Percentiles rank a stretch among this genome's conserved stretches.
These are phyloP conservation scores for Phalloptychus januarius DNA, from an alignment of 2,797 vertebrate genomes.

Conservation along the genomic window DNA sequence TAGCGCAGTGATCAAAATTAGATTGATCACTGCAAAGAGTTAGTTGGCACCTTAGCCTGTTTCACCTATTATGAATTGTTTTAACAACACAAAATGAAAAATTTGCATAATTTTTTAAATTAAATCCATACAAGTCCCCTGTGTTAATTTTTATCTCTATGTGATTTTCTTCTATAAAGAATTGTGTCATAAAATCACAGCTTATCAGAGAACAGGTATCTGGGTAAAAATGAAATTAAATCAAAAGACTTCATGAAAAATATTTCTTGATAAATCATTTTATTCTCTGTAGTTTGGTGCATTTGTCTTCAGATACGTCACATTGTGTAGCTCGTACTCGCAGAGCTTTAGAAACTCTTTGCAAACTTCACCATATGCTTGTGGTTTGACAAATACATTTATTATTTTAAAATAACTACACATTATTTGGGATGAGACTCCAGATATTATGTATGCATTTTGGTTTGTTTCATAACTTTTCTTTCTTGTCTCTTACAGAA, in stretches of 20 bases:
- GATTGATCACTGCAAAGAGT: not conserved
- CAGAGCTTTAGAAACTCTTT: constrained; percentile 30
- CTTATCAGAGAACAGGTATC: not conserved
- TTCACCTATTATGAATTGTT: not conserved
- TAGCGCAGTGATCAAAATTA: not conserved
- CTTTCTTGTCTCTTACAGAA: constrained; percentile 78
- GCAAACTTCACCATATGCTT: constrained; percentile 19
- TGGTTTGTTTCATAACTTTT: constrained; percentile 55
- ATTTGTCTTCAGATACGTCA: not conserved
- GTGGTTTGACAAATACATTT: constrained; percentile 29
- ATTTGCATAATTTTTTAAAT: not conserved
- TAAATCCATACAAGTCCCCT: not conserved
- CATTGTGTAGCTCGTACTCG: constrained; percentile 18
- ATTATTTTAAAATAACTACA: constrained; percentile 17
- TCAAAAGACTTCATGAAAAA: not conserved
- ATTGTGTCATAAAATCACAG: not conserved
- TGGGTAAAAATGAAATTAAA: not conserved
- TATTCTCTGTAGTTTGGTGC: not conserved
- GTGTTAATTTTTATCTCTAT: not conserved
- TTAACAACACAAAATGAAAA: not conserved
- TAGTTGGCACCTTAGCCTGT: not conserved
- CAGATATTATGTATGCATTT: constrained; percentile 29
- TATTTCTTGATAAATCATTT: not conserved
- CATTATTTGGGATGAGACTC: constrained; percentile 26
- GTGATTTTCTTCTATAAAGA: not conserved